These are phyloP conservation scores for Arrhopalites spinosus DNA, from an alignment of 2,888 invertebrate genomes.

Conservation along the genomic window DNA sequence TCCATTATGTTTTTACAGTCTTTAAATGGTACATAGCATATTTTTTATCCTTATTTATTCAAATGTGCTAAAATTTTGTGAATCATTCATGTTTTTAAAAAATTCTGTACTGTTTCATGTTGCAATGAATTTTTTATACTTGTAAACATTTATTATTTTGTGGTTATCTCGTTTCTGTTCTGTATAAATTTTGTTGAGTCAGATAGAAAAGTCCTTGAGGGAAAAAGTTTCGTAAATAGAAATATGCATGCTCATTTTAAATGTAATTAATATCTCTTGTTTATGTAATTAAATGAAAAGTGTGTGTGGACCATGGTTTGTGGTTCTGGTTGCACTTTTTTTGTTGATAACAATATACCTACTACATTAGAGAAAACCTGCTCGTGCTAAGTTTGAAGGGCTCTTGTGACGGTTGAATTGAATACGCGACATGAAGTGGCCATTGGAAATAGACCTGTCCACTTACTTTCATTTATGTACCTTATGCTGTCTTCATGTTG, in stretches of 20 bases:
- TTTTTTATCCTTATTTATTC: constrained; percentile 20
- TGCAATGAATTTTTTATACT: neutral
- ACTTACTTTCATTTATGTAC: neutral
- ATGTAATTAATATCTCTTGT: too few relatives aligned
- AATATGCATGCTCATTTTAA: too few relatives aligned
- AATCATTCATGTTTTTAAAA: neutral
- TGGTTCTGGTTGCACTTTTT: neutral
- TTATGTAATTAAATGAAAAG: too few relatives aligned
- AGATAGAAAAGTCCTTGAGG: too few relatives aligned
- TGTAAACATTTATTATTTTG: neutral
- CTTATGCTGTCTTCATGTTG: neutral
- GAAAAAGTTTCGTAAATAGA: too few relatives aligned
- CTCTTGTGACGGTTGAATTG: neutral
- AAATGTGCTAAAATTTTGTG: constrained; percentile 2
- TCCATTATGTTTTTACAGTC: neutral
- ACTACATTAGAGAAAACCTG: too few relatives aligned
- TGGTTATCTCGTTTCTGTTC: too few relatives aligned
- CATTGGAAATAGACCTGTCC: neutral
- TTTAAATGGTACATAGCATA: neutral
- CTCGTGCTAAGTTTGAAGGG: neutral
- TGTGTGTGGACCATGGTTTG: too few relatives aligned
- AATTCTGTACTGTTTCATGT: neutral
- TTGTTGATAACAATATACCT: neutral
- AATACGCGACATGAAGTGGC: neutral
- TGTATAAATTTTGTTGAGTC: too few relatives aligned